phyloP scores from a whole-genome alignment of 2,888 invertebrate genomes.

The Ypsolopha sequella region DNA sequence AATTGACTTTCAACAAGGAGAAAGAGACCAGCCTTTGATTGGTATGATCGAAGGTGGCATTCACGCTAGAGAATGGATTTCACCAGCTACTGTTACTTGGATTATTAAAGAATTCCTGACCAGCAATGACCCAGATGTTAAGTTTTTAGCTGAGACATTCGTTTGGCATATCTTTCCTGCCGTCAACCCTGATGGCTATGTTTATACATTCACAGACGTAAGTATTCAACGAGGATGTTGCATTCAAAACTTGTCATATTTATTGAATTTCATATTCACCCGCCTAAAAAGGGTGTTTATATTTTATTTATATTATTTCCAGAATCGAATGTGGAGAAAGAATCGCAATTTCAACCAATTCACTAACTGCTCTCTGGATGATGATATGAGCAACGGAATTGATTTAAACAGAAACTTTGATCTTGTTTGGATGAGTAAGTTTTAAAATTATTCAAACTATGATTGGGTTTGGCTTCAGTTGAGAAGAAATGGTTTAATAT shows the following conservation, averaged over 20 bases:
- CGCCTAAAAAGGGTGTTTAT: too few species aligned
- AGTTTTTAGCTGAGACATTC: conserved; percentile 72
- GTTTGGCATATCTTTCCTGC: conserved; percentile 84
- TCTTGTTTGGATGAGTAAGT: conserved; percentile 44
- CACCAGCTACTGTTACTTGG: conserved; percentile 77
- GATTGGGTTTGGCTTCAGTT: too few species aligned
- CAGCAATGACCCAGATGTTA: conserved; percentile 63
- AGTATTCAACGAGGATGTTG: conserved; percentile 19
- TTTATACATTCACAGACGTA: conserved; percentile 73
- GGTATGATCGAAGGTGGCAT: conserved; percentile 77
- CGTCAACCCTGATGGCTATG: conserved; percentile 82
- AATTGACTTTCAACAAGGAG: conserved; percentile 43
- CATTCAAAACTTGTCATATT: too few species aligned
- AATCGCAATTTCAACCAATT: conserved; percentile 41
- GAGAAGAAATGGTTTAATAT: too few species aligned
- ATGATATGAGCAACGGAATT: conserved; percentile 51
- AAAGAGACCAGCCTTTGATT: conserved; percentile 32
- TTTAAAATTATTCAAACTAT: too few species aligned
- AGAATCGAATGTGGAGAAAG: conserved; percentile 77
- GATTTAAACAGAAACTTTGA: conserved; percentile 49
- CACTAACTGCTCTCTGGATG: conserved; percentile 22
- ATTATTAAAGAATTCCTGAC: conserved; percentile 79
- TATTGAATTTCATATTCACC: too few species aligned
- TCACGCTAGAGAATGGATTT: conserved; percentile 80
- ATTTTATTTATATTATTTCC: conserved; percentile 55